phyloP scores from a whole-genome alignment of 1,140 invertebrate species.

The Drosophila asahinai region DNA sequence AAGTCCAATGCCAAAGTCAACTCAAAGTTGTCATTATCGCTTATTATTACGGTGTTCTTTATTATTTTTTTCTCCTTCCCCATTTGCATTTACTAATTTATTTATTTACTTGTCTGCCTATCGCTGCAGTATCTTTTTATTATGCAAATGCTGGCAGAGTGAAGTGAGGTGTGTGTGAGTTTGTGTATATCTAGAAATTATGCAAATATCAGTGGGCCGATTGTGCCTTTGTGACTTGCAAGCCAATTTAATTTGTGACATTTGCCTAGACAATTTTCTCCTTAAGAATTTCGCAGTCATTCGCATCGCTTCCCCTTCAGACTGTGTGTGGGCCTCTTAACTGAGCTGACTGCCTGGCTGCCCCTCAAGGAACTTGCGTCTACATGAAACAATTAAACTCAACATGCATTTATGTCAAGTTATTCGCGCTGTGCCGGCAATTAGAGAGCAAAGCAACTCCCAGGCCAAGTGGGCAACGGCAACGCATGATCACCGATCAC shows the following conservation, averaged over 20 bases:
- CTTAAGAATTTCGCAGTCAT: slow-evolving; percentile 19
- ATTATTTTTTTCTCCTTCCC: slow-evolving; percentile 9
- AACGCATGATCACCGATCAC: slow-evolving; percentile 56
- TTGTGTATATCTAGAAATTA: slow-evolving; percentile 69
- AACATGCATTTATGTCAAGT: slow-evolving; percentile 82
- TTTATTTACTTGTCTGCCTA: slow-evolving; percentile 63
- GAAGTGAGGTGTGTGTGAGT: slow-evolving; percentile 19
- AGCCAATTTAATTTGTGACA: slow-evolving; percentile 78
- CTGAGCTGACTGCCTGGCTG: not conserved
- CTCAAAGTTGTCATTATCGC: slow-evolving; percentile 63
- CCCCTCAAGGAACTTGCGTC: slow-evolving; percentile 67
- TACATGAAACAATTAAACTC: slow-evolving; percentile 79
- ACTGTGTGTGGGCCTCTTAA: slow-evolving; percentile 58
- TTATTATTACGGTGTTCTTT: slow-evolving; percentile 41
- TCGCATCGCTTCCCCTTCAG: not conserved
- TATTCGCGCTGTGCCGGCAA: slow-evolving; percentile 76
- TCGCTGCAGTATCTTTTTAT: slow-evolving; percentile 54
- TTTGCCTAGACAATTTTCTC: slow-evolving; percentile 69
- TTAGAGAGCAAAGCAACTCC: slow-evolving; percentile 55
- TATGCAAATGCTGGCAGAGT: slow-evolving; percentile 42
- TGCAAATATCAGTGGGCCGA: slow-evolving; percentile 72
- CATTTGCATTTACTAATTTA: slow-evolving; percentile 57
- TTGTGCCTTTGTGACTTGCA: slow-evolving; percentile 55
- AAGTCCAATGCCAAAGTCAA: slow-evolving; percentile 60
- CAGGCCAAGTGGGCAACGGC: slow-evolving; percentile 17